Percentiles rank a stretch among this genome's conserved stretches.
phyloP scores from a whole-genome alignment of 2,888 invertebrate species.

The Apamea monoglypha region DNA sequence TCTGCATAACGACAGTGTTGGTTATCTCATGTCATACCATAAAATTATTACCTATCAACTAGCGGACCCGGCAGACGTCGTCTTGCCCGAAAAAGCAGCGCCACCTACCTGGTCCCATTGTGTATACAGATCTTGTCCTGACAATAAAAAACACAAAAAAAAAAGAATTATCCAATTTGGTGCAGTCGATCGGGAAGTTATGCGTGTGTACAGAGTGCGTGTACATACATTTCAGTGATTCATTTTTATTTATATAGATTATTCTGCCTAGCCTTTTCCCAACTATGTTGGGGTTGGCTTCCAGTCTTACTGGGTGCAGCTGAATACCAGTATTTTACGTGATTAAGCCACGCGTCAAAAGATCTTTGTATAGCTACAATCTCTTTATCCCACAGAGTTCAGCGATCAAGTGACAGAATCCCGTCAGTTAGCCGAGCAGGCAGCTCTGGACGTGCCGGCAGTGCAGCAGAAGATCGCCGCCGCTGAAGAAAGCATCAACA shows the following conservation, averaged over 20 bases:
- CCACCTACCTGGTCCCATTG: too few relatives aligned
- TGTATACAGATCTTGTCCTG: too few relatives aligned
- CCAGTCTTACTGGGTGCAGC: not conserved
- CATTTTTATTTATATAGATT: too few relatives aligned
- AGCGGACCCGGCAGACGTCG: too few relatives aligned
- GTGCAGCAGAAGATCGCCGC: slow-evolving; percentile 92
- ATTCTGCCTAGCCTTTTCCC: not conserved
- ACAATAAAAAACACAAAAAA: too few relatives aligned
- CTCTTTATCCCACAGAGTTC: slow-evolving; percentile 92
- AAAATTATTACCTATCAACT: not conserved
- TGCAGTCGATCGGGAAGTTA: too few relatives aligned
- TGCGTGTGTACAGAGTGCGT: too few relatives aligned
- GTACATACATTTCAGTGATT: too few relatives aligned
- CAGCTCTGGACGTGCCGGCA: slow-evolving; percentile 93
- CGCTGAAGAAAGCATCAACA: slow-evolving; percentile 93
- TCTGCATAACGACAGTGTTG: too few relatives aligned
- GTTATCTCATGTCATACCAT: not conserved
- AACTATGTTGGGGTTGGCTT: not conserved
- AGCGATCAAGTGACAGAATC: slow-evolving; percentile 97
- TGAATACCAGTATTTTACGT: not conserved
- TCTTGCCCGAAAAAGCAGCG: too few relatives aligned
- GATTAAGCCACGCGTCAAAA: not conserved
- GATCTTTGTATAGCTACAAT: not conserved
- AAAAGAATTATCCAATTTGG: too few relatives aligned
- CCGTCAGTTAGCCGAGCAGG: slow-evolving; percentile 94